Conservation (phyloP, 2,113 vertebrate genomes). For the Siniperca chuatsi region DNA sequence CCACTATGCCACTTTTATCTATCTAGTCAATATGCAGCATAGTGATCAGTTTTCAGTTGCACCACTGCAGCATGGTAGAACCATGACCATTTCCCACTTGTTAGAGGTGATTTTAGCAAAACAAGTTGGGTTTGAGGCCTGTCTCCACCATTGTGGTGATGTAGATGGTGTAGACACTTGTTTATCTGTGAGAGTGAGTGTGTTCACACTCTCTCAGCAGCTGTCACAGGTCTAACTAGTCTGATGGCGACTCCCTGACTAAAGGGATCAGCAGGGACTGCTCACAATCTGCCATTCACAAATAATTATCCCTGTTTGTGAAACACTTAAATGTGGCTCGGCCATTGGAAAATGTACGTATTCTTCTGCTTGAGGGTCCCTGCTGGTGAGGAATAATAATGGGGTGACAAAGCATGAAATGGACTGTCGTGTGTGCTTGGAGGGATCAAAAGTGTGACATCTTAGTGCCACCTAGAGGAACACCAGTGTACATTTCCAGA, state of each 20-base stretch:
- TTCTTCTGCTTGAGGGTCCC: constrained; percentile 50
- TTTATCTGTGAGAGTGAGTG: constrained; percentile 22
- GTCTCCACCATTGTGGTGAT: not conserved
- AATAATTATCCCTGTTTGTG: constrained; percentile 56
- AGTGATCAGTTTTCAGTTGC: not conserved
- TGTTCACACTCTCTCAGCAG: constrained; percentile 23
- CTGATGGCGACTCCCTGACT: not conserved
- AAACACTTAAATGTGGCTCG: constrained; percentile 36
- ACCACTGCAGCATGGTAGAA: not conserved
- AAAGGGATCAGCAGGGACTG: constrained; percentile 18
- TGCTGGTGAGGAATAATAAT: constrained; percentile 43
- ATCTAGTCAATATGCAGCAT: not conserved
- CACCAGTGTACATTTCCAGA: not conserved
- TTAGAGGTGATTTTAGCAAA: constrained; percentile 51
- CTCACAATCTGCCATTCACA: constrained; percentile 20
- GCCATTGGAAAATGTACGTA: constrained; percentile 60
- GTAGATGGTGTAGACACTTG: constrained; percentile 16
- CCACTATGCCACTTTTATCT: too few relatives aligned
- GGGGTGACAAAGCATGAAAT: constrained; percentile 19
- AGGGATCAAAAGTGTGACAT: not conserved
- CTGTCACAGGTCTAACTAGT: constrained; percentile 17
- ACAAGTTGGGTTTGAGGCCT: constrained; percentile 10
- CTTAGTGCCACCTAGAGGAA: constrained; percentile 60
- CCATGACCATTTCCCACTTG: constrained; percentile 1
- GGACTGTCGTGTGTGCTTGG: not conserved